Evolutionary conservation across 2,888 invertebrate genomes (phyloP).

Genomic region (Omphaloscelis lunosa): DNA sequence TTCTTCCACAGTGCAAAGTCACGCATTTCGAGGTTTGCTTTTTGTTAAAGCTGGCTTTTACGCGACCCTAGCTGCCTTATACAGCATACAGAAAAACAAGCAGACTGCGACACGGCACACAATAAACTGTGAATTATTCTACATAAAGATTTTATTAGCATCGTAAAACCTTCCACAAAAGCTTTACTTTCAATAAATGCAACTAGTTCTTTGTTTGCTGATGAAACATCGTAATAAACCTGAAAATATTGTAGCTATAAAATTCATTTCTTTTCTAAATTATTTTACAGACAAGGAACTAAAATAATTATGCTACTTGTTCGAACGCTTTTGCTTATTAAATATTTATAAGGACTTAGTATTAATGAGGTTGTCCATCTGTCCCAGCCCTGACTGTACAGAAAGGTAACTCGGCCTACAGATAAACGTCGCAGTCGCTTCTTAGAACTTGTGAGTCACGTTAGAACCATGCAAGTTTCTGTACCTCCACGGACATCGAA

Average conservation of each 20-base stretch:
- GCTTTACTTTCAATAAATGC: constrained; percentile 44
- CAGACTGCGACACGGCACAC: constrained; percentile 39
- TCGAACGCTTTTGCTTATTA: not conserved
- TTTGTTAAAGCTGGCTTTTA: constrained; percentile 48
- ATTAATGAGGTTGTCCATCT: constrained; percentile 26
- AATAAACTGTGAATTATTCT: constrained; percentile 56
- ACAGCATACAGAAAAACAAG: constrained; percentile 56
- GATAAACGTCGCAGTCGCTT: constrained; percentile 61
- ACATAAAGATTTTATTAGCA: constrained; percentile 63
- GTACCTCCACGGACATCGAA: constrained; percentile 74
- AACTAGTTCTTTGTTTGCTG: constrained; percentile 54
- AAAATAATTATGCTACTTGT: constrained; percentile 6
- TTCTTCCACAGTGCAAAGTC: constrained; percentile 52
- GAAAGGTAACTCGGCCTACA: constrained; percentile 52
- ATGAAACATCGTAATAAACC: constrained; percentile 30
- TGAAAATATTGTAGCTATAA: constrained; percentile 1
- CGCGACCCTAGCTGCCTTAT: constrained; percentile 54
- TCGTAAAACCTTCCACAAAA: constrained; percentile 57
- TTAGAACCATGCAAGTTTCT: constrained; percentile 69
- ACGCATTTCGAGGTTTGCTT: constrained; percentile 43
- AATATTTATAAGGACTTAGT: constrained; percentile 14
- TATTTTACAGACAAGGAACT: not conserved
- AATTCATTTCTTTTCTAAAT: constrained; percentile 5
- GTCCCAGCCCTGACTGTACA: constrained; percentile 29
- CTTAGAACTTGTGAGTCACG: constrained; percentile 74